These are phyloP conservation scores for Eulithis prunata DNA, from an alignment of 2,888 invertebrate species.

Conservation along the genomic window DNA sequence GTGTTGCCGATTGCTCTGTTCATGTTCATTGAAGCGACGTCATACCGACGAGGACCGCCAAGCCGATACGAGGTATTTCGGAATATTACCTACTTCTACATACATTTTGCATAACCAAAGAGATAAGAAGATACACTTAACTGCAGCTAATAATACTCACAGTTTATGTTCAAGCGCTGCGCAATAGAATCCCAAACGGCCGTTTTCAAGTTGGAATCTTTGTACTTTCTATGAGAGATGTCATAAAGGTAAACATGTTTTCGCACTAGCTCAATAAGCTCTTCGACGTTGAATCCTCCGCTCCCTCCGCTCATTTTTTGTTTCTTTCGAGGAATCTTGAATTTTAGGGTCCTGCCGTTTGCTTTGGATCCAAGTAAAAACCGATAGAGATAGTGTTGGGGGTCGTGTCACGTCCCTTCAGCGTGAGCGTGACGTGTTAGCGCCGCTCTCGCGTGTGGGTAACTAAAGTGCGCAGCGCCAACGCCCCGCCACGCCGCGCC, in stretches of 20 bases:
- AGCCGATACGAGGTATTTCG: too few species aligned
- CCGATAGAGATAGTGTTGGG: not conserved
- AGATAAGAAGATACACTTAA: not conserved
- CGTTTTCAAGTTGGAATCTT: slow-evolving; percentile 29
- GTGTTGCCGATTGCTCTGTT: not conserved
- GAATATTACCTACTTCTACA: too few species aligned
- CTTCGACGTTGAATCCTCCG: slow-evolving; percentile 24
- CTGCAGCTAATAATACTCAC: slow-evolving; percentile 20
- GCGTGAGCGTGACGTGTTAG: slow-evolving; percentile 29
- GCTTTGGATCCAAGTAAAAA: not conserved
- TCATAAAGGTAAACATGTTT: slow-evolving; percentile 32
- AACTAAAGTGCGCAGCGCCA: slow-evolving; percentile 21
- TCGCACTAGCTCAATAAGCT: slow-evolving; percentile 28
- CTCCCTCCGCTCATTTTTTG: slow-evolving; percentile 18
- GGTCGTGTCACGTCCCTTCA: slow-evolving; percentile 4
- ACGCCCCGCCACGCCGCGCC: slow-evolving; percentile 33
- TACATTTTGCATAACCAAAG: too few species aligned
- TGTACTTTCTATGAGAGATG: slow-evolving; percentile 30
- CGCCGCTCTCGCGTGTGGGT: slow-evolving; percentile 20
- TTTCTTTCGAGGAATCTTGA: slow-evolving; percentile 17
- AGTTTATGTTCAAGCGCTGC: slow-evolving; percentile 20
- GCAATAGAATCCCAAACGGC: slow-evolving; percentile 33
- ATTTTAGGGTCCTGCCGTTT: not conserved
- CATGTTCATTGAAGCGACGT: too few species aligned
- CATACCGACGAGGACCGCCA: too few species aligned